A percentile compares a stretch with the other conserved stretches of the same genome.
These are phyloP conservation scores for Enteromius trimaculatus DNA, from an alignment of 2,797 vertebrate genomes.

Conservation along the genomic window DNA sequence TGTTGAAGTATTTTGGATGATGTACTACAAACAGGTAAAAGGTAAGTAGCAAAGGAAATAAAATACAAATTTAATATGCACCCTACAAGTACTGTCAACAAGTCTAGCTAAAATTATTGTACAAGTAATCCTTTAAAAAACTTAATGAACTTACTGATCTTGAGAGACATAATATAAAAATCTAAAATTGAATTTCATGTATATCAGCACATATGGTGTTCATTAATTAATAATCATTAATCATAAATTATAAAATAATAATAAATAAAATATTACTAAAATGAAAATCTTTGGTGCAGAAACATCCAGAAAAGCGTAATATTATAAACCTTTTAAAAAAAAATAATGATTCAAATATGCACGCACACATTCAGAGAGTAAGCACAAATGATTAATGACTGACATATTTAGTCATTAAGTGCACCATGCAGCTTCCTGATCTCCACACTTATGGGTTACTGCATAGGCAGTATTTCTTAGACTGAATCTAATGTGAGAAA, in stretches of 20 bases:
- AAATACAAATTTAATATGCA: neutral
- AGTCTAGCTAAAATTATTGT: neutral
- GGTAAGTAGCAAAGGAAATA: neutral
- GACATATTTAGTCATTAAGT: neutral
- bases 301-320: neutral
- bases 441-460: neutral
- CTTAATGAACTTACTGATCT: neutral
- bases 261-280: too few relatives aligned
- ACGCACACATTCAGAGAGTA: neutral
- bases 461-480: neutral
- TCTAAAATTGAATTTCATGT: neutral
- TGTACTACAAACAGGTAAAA: neutral
- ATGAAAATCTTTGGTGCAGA: neutral
- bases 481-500: neutral
- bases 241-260: too few relatives aligned
- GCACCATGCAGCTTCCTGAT: neutral
- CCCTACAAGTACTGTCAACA: neutral
- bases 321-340: neutral
- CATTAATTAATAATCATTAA: neutral
- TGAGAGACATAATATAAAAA: neutral
- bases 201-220: neutral
- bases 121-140: neutral
- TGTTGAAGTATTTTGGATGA: neutral
- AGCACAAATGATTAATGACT: neutral
- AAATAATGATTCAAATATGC: neutral